These are phyloP conservation scores for Xerus rutilus DNA, from an alignment of 2,797 vertebrate genomes.

Conservation along the genomic window DNA sequence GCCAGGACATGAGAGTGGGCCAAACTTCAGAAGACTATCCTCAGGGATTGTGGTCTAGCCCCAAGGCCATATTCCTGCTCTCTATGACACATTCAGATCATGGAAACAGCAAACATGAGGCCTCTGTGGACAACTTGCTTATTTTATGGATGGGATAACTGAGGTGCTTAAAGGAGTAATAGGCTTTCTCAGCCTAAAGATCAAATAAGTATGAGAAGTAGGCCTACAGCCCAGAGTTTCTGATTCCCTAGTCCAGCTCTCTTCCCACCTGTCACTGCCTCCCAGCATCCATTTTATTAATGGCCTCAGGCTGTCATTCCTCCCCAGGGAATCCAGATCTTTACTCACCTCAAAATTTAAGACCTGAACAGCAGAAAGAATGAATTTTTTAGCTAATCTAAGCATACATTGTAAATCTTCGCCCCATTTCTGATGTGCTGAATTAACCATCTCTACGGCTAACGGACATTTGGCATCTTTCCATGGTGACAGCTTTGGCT, in stretches of 20 bases:
- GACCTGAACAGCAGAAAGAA: slow-evolving; percentile 61
- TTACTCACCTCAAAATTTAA: slow-evolving; percentile 75
- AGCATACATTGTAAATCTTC: slow-evolving; percentile 63
- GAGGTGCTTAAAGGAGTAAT: neutral
- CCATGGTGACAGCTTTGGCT: slow-evolving; percentile 15
- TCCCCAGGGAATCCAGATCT: slow-evolving; percentile 69
- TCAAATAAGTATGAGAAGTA: neutral
- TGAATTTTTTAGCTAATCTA: slow-evolving; percentile 62
- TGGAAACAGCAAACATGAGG: neutral
- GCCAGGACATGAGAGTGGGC: neutral
- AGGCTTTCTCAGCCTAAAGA: neutral
- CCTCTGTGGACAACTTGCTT: neutral
- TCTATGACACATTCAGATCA: neutral
- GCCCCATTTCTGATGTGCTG: slow-evolving; percentile 11
- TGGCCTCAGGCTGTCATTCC: slow-evolving; percentile 30
- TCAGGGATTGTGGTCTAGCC: neutral
- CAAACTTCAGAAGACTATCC: neutral
- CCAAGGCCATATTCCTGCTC: neutral
- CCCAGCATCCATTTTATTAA: slow-evolving; percentile 17
- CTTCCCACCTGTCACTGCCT: neutral
- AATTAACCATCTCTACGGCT: neutral
- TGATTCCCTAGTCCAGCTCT: neutral
- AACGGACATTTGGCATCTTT: slow-evolving; percentile 58
- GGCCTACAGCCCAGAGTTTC: neutral
- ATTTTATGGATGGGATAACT: slow-evolving; percentile 16